Evolutionary conservation across 1,140 invertebrate species (phyloP), one percentile per base, ranked within the genome.

Genomic region (Bombus fervidus): DNA sequence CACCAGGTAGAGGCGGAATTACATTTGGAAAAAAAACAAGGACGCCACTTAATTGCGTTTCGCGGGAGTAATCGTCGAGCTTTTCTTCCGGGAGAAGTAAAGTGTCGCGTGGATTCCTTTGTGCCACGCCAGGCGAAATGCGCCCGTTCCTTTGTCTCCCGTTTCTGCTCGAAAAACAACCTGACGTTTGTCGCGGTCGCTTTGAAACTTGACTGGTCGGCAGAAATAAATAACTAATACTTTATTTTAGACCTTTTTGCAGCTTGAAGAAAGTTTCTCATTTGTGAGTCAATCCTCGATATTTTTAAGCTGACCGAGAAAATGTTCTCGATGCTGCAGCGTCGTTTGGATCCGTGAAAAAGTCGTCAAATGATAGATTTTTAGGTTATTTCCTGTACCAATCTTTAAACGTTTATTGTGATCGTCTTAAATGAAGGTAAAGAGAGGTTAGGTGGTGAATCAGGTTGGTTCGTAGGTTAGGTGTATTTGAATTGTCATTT

Each of bases 41-140:
- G 4, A 34, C 31, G 73, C 18, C 9, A 75, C 43, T 75, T 75
- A 53, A 75, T 75, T 75, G 31, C 73, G 5, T 75, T 75, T 75
- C 73, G 31, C 73, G 73, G 34, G 43, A 75, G 41, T 53, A 53
- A 75, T 75, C 47, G 47, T 57, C 22, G 47, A n/a, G n/a, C 43
- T 66, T 75, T 22, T 22, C n/a, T 34, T 31, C 15, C 31, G 31
- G n/a, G 47, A 47, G 31, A 75, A n/a, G 37, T 75, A 57, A 75
- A 75, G 73, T 75, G 73, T 75, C 73, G 43, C n/a, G 47, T 4
- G 41, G n/a, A 34, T 75, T 53, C 43, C 73, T 39, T 53, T 66
- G 64, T 66, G 12, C 64, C 13, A 31, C 13, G 64, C 15, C 64
- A 31, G 15, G 6, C 13, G 64, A 66, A 34, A 66, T 31, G 12